These are phyloP conservation scores for Macrobrachium nipponense DNA, from an alignment of 1,140 invertebrate genomes.

Conservation along the genomic window DNA sequence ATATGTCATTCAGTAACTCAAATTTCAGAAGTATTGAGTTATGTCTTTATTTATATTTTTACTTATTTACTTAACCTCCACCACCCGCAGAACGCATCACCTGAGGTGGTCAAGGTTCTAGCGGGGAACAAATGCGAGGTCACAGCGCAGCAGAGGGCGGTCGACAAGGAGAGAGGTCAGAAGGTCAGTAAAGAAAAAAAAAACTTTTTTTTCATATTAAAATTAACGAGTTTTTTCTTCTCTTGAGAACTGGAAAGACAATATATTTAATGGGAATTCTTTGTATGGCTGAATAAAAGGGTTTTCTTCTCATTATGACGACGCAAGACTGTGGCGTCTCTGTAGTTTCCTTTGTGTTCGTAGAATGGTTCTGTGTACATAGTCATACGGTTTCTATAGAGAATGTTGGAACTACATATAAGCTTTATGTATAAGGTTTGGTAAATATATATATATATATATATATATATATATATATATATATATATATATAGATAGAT, in stretches of 20 bases:
- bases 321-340: background rate
- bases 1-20: too few species aligned
- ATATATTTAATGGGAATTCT: too few species aligned
- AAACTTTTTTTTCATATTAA: constrained; percentile 24
- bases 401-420: too few species aligned
- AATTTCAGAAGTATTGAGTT: background rate
- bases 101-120: constrained; percentile 85
- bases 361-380: too few species aligned
- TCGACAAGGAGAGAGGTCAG: constrained; percentile 82
- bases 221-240: background rate
- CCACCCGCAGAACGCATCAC: constrained; percentile 80
- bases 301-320: too few species aligned
- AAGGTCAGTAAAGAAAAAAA: constrained; percentile 74
- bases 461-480: too few species aligned
- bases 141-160: constrained; percentile 76
- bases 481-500: too few species aligned
- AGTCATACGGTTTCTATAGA: too few species aligned
- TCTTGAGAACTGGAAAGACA: background rate
- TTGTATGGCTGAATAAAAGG: too few species aligned
- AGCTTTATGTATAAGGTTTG: too few species aligned
- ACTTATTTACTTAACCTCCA: constrained; percentile 11
- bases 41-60: constrained; percentile 40
- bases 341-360: background rate
- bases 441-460: too few species aligned
- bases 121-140: constrained; percentile 88